Conservation (phyloP, 1,140 invertebrate genomes). For the Atta colombica region DNA sequence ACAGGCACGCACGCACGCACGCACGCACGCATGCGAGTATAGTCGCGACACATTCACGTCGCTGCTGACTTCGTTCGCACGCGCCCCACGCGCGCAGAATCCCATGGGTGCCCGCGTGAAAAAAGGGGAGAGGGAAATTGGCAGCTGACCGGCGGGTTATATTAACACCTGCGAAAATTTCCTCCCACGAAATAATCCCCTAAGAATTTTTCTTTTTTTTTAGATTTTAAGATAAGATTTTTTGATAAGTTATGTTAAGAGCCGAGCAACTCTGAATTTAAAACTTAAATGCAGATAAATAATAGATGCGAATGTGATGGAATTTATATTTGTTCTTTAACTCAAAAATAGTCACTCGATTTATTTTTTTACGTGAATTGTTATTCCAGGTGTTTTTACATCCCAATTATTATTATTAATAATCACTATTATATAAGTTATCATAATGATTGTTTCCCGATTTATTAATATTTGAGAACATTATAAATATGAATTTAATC, state of each 20-base stretch:
- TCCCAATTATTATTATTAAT: no score
- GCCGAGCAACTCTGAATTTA: neutral
- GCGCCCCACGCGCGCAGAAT: constrained; percentile 44
- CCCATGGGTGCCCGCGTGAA: neutral
- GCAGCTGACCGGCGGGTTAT: neutral
- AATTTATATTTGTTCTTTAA: neutral
- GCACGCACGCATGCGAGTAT: neutral
- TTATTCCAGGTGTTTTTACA: no score
- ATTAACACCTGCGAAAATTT: neutral
- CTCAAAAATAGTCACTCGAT: no score
- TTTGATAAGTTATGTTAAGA: neutral
- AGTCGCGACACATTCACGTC: neutral
- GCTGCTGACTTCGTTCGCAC: constrained; percentile 16
- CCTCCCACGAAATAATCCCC: neutral
- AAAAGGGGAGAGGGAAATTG: neutral
- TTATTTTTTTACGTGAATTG: no score
- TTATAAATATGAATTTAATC: no score
- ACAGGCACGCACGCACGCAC: neutral
- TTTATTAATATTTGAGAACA: no score
- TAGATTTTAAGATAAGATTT: neutral
- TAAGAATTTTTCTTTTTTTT: neutral
- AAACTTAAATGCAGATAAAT: neutral
- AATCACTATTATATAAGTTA: no score
- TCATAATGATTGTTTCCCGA: no score
- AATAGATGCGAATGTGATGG: neutral